Conservation (phyloP, 2,797 vertebrate species). For the Acropternis orthonyx region DNA sequence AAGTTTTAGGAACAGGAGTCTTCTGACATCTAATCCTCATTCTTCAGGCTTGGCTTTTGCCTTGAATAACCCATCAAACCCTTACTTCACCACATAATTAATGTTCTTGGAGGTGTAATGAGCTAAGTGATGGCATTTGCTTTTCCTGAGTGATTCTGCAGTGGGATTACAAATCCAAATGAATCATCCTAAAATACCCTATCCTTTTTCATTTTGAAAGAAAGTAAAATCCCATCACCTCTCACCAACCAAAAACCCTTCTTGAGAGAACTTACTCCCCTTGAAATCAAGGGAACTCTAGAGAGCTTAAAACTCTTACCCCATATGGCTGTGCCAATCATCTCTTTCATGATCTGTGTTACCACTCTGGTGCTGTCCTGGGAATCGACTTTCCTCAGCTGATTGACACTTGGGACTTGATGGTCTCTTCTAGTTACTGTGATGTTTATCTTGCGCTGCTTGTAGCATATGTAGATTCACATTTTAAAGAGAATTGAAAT, state of each 20-base stretch:
- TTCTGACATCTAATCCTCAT: neutral
- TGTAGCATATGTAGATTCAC: neutral
- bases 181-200: neutral
- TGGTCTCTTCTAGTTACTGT: neutral
- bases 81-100: neutral
- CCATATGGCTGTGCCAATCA: neutral
- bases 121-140: neutral
- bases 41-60: neutral
- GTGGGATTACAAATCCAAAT: neutral
- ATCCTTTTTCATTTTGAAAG: neutral
- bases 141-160: neutral
- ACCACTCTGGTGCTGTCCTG: neutral
- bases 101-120: neutral
- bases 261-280: neutral
- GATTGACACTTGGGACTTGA: neutral
- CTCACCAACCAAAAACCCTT: rapidly evolving
- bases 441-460: neutral
- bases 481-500: neutral
- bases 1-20: neutral
- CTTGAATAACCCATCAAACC: neutral
- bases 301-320: neutral
- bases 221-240: neutral
- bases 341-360: neutral
- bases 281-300: neutral
- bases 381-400: neutral